Evolutionary conservation across 2,113 vertebrate species (phyloP), one percentile per base, ranked within the genome.

Genomic region (Rhizomys pruinosus): DNA sequence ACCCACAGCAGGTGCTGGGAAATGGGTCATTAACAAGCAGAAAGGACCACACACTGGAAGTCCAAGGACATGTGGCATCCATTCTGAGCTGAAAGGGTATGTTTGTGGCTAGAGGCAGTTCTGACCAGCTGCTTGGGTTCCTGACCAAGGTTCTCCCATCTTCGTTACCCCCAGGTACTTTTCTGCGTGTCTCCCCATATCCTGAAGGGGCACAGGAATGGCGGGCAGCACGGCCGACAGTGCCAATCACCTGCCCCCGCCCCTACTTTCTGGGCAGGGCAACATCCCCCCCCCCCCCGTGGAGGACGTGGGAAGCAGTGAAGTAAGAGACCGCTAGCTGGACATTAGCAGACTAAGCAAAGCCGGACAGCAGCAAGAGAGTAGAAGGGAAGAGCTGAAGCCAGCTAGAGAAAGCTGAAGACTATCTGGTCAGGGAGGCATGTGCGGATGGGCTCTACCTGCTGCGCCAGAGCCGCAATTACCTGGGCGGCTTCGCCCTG

Each of bases 211-310:
- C 61, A 12, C 82, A 20, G 34, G 0, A 64, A 98, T 98, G 98
- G 97, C 97, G 27, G 92, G 82, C 44, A 96, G 6, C 78, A 97
- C 96, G 86, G 97, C 95, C 0, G 99, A 99, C 78, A 94, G 17
- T 0, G 98, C 99, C 89, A 99, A 98, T 55, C 55, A 98, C 15
- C 95, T 99, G 94, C 97, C 99, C 0, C n/a, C n/a, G n/a, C n/a
- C n/a, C n/a, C n/a, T 99, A 98, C 90, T 99, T 99, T 95, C 99
- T 99, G 3, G 99, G 99, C 81, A 99, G n/a, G n/a, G n/a, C n/a
- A n/a, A 99, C 97, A 99, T 99, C 97, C 99, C 99, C 4, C 98
- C 99, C n/a, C n/a, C n/a, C n/a, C n/a, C n/a, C n/a, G n/a, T n/a
- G n/a, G n/a, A n/a, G n/a, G n/a, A n/a, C n/a, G n/a, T n/a, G n/a